Conservation (phyloP, 2,113 vertebrate species). For the Scalopus aquaticus region DNA sequence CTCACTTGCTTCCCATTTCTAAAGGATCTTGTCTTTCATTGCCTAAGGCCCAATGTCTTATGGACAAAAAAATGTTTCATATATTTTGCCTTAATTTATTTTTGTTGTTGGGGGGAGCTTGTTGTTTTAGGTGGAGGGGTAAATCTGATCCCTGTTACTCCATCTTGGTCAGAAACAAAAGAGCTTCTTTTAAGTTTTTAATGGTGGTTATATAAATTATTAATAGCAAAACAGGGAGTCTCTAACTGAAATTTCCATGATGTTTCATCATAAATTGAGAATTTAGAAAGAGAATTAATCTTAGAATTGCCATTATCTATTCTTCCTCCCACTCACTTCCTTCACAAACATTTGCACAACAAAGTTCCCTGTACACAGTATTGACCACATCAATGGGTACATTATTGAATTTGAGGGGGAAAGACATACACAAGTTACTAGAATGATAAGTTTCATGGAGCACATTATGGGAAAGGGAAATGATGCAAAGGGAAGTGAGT, state of each 20-base stretch:
- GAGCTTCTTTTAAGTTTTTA: slow-evolving; percentile 43
- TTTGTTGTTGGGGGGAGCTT: too few relatives aligned
- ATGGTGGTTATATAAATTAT: neutral
- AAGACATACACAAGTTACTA: neutral
- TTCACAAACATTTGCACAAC: slow-evolving; percentile 35
- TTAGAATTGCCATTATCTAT: slow-evolving; percentile 52
- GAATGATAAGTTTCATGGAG: neutral
- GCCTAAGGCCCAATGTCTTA: neutral
- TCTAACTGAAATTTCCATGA: slow-evolving; percentile 11
- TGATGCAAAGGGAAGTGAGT: neutral
- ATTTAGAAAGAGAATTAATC: slow-evolving; percentile 28
- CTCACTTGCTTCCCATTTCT: neutral
- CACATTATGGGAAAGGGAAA: neutral
- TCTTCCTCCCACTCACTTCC: neutral
- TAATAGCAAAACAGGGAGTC: neutral
- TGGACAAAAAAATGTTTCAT: neutral
- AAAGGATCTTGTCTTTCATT: neutral
- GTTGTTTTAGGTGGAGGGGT: slow-evolving; percentile 6
- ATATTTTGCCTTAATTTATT: slow-evolving; percentile 27
- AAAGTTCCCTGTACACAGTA: slow-evolving; percentile 9
- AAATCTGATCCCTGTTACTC: neutral
- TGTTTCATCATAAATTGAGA: slow-evolving; percentile 41
- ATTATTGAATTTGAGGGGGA: slow-evolving; percentile 16
- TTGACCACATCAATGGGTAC: neutral
- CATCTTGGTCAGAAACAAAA: slow-evolving; percentile 27